Base-by-base conservation (phyloP, 2,888 invertebrate species). In the Lochmaea crataegi region DNA sequence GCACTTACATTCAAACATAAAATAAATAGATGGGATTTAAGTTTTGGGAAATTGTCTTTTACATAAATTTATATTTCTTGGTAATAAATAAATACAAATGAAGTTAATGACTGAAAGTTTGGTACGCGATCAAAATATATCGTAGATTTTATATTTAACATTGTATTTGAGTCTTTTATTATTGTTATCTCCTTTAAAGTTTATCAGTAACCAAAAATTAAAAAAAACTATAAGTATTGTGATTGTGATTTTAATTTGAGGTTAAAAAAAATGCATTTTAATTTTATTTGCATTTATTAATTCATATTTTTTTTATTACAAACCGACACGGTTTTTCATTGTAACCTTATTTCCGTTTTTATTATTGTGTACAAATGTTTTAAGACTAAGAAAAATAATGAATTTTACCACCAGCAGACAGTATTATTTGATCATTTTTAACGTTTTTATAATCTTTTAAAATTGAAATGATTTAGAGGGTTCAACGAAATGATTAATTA, bases 181-280 rank as follows among this genome's bases (percentile, higher is more conserved):
- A 9, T 14, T 16, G 61, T 63, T 63, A n/a, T 10, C 10, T 42
- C 18, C 16, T 63, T 42, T 41, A 63, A 41, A 63, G 61, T 63
- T 63, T 63, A 63, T 41, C 3, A 42, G 3, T 41, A n/a, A 60
- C 1, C 22, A 32, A 60, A 38, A 3, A 41, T 60, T 38, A 3
- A 14, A 16, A 38, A 41, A 16, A 63, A 16, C 5, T 63, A 61
- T n/a, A n/a, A n/a, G n/a, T n/a, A n/a, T 42, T 18, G 42, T 63
- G 16, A 63, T 63, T 63, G 18, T 45, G 18, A 16, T 16, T 18
- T 42, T 41, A 32, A 58, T 58, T 58, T 58, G 12, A 14, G 5
- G 14, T 26, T 32, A 26, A 58, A 14, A 18, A 16, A 3, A 18
- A 32, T 9, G 32, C 58, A 58, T 58, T 58, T 58, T 2, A 32